A percentile compares a stretch with the other conserved stretches of the same genome.
These are phyloP conservation scores for Desoria tigrina DNA, from an alignment of 2,888 invertebrate genomes.

Conservation along the genomic window DNA sequence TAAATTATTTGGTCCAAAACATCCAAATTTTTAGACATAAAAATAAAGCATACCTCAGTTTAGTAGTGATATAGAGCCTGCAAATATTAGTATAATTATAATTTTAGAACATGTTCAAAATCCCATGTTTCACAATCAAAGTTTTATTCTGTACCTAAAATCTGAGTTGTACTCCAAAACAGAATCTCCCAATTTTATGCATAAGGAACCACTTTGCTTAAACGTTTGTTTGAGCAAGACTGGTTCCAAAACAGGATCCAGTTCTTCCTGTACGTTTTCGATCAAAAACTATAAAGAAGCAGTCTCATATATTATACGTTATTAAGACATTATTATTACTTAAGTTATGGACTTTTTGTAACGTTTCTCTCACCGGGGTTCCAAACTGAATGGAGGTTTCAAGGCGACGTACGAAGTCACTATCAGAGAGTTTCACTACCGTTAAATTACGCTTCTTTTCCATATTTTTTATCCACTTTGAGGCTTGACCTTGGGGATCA, in stretches of 20 bases:
- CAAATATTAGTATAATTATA: no score
- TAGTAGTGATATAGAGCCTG: no score
- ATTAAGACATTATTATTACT: no score
- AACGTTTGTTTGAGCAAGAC: conserved; percentile 86
- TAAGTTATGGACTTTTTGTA: no score
- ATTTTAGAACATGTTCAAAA: no score
- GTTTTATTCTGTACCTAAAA: no score
- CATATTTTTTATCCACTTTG: conserved; percentile 92
- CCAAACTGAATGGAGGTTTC: conserved; percentile 60
- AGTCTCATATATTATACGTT: no score
- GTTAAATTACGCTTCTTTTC: conserved; percentile 81
- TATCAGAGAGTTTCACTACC: conserved; percentile 75
- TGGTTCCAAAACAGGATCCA: conserved; percentile 88
- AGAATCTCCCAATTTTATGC: conserved; percentile 87
- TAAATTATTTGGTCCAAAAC: no score
- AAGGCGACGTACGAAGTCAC: conserved; percentile 78
- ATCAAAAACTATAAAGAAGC: no score
- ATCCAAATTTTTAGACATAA: conserved; percentile 86
- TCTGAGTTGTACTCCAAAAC: conserved; percentile 83
- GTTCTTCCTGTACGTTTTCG: conserved; percentile 87
- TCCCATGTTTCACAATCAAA: no score
- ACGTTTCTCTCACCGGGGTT: conserved; percentile 65
- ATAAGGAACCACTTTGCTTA: conserved; percentile 80
- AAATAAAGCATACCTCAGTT: conserved; percentile 89
- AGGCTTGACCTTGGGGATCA: conserved; percentile 92